Evolutionary conservation across 1,140 invertebrate genomes (phyloP), one percentile per base, ranked within the genome.

Genomic region (Nasonia vitripennis): DNA sequence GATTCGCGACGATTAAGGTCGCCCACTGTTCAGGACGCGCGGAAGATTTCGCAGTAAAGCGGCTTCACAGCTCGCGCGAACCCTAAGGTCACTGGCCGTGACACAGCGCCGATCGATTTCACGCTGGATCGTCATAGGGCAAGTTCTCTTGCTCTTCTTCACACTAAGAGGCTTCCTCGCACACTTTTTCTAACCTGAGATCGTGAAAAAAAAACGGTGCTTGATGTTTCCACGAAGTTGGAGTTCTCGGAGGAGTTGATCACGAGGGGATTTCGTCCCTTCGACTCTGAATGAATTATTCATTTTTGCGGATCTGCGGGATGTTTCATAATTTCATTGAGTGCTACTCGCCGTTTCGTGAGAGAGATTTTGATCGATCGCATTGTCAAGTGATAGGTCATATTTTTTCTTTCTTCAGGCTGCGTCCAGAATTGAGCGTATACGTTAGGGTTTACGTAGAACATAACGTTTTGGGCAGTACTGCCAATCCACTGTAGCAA

Each of bases 1-100:
- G 90, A 91, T 91, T 89, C 88, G 86, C 67, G 85, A 86, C 89
- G 89, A 90, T 90, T 45, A 45, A 90, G 88, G 86, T 73, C 34
- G 70, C 7, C 23, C 27, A 14, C n/a, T 34, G 9, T 73, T 34
- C 79, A 80, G 12, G 41, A 11, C 41, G 41, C 37, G 41, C 0
- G 9, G 41, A 9, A 45, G 10, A 45, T 62, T 62, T 17, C 14
- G 14, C 48, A 70, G 27, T 10, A 70, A 5, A n/a, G 7, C 68
- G 27, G n/a, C n/a, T 10, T 10, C 77, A 37, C 34, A 62, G 27
- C 27, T 27, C 31, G 80, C 87, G 85, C 87, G 86, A 88, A 87
- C 81, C 73, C 71, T 70, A 86, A 82, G 84, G 86, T 73, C 84
- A 85, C 81, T 87, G 87, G 83, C 89, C 86, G 87, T 87, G 86